These are phyloP conservation scores for Austrolebias charrua DNA, from an alignment of 2,797 vertebrate genomes.

Conservation along the genomic window DNA sequence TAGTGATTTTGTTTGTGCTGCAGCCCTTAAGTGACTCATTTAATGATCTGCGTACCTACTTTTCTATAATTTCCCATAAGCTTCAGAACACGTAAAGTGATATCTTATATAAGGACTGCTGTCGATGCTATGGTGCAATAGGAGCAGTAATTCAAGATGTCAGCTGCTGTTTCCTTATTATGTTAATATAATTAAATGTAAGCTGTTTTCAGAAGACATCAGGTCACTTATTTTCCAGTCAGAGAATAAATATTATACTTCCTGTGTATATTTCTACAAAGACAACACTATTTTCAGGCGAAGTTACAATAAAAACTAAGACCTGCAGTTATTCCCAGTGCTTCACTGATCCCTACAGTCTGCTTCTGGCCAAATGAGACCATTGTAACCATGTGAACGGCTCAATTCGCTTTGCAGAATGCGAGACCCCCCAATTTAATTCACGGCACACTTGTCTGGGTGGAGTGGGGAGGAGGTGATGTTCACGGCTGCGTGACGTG, in stretches of 20 bases:
- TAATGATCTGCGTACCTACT: neutral
- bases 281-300: conserved; percentile 28
- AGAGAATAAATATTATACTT: conserved; percentile 39
- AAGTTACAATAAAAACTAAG: conserved; percentile 43
- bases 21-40: neutral
- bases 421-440: conserved; percentile 43
- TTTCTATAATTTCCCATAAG: neutral
- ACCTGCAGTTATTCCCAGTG: conserved; percentile 24
- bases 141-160: neutral
- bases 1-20: too few species aligned
- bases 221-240: conserved; percentile 47
- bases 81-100: conserved; percentile 1
- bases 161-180: neutral
- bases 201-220: conserved; percentile 3
- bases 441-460: conserved; percentile 34
- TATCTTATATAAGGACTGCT: neutral
- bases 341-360: conserved; percentile 17
- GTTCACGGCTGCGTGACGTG: conserved; percentile 43
- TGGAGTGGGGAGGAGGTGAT: conserved; percentile 22
- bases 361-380: conserved; percentile 41
- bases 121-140: too few species aligned
- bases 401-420: conserved; percentile 32
- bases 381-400: conserved; percentile 30
- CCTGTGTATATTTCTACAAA: conserved; percentile 13
- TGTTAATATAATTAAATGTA: too few species aligned